Percentiles rank a stretch among this genome's conserved stretches.
Evolutionary conservation across 2,113 vertebrate genomes (phyloP).

Genomic region (Tenrec ecaudatus): DNA sequence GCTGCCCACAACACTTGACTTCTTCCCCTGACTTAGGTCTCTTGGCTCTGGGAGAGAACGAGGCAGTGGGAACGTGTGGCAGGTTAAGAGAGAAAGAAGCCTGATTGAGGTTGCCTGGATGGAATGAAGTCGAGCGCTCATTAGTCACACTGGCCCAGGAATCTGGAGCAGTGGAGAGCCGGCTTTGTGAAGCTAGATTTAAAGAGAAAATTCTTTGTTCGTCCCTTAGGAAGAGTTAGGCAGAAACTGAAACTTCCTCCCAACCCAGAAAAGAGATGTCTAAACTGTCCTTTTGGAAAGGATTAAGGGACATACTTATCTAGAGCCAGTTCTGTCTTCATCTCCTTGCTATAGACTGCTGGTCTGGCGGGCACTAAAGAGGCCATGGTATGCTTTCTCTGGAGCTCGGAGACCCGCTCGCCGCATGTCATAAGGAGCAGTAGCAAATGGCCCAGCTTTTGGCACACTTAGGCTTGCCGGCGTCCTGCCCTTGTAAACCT

Average conservation of each 20-base stretch:
- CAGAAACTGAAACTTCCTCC: background rate
- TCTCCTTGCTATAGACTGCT: background rate
- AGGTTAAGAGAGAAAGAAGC: background rate
- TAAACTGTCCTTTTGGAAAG: background rate
- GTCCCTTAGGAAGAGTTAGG: background rate
- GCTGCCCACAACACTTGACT: background rate
- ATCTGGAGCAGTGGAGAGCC: background rate
- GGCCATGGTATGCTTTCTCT: background rate
- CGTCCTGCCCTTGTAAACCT: background rate
- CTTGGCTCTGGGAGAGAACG: background rate
- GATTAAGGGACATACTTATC: background rate
- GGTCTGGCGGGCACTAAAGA: background rate
- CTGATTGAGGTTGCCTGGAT: background rate
- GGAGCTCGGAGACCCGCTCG: background rate
- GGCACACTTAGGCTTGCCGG: background rate
- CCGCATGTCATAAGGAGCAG: background rate
- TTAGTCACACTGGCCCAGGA: no score
- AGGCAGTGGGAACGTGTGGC: background rate
- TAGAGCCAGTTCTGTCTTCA: background rate
- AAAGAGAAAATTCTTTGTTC: background rate
- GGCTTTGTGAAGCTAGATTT: conserved; percentile 23
- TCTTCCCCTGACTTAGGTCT: conserved; percentile 17
- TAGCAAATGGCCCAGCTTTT: background rate
- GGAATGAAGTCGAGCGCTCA: background rate
- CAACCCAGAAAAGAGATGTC: background rate